Evolutionary conservation across 2,113 vertebrate genomes (phyloP).

Genomic region (Monarcha castaneiventris): DNA sequence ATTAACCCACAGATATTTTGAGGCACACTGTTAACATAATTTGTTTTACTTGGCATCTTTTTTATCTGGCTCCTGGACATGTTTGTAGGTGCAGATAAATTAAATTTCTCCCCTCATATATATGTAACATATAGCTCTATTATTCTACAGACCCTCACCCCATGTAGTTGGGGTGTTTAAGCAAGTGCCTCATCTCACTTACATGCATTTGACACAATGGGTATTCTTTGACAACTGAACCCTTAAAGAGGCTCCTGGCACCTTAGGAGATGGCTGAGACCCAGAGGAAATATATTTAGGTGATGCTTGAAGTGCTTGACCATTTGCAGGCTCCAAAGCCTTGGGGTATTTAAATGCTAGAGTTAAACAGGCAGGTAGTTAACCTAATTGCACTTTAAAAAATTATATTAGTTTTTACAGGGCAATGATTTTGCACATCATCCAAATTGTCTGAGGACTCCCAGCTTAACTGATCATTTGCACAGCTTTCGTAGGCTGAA

Average conservation of each 20-base stretch:
- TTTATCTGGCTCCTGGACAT: not conserved
- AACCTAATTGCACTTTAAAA: not conserved
- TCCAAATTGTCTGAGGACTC: not conserved
- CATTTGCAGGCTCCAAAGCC: not conserved
- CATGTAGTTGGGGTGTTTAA: not conserved
- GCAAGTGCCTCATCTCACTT: not conserved
- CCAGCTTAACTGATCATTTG: not conserved
- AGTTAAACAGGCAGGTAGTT: constrained; percentile 15
- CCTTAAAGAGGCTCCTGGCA: not conserved
- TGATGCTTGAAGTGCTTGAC: not conserved
- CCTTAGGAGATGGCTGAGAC: not conserved
- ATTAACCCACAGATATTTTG: not conserved
- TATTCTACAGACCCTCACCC: not conserved
- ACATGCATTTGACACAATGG: not conserved
- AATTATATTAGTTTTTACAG: constrained; percentile 28
- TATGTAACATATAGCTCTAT: not conserved
- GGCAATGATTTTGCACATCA: constrained; percentile 14
- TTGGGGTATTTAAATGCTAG: not conserved
- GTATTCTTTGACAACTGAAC: not conserved
- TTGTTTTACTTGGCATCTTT: not conserved
- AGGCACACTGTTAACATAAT: not conserved
- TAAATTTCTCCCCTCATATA: not conserved
- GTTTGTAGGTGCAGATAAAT: not conserved
- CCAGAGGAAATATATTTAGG: not conserved
- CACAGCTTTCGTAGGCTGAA: not conserved